Percentiles rank a stretch among this genome's conserved stretches.
These are phyloP conservation scores for Sesamia inferens DNA, from an alignment of 2,888 invertebrate species.

Conservation along the genomic window DNA sequence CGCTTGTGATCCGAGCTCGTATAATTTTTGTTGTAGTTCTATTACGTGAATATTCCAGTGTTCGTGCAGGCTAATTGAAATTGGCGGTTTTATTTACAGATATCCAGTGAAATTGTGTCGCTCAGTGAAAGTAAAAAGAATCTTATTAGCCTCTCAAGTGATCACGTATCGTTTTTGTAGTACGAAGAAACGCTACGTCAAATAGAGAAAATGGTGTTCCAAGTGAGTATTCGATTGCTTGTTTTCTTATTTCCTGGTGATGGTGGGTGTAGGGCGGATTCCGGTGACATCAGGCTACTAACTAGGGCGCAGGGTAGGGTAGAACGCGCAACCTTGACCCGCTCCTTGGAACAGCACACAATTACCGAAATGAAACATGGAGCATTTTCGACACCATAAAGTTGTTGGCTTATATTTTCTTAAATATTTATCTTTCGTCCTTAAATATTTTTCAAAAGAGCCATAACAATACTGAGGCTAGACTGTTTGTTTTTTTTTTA, in stretches of 20 bases:
- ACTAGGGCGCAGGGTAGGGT: slow-evolving; percentile 58
- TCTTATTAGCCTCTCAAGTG: slow-evolving; percentile 20
- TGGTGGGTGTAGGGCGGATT: slow-evolving; percentile 62
- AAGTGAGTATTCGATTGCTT: slow-evolving; percentile 67
- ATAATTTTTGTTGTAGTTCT: slow-evolving; percentile 9
- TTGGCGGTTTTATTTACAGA: slow-evolving; percentile 41
- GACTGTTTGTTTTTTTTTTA: background rate
- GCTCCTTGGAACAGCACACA: slow-evolving; percentile 22
- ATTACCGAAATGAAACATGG: slow-evolving; percentile 3
- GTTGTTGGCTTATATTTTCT: background rate
- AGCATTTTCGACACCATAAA: background rate
- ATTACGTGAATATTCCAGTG: slow-evolving; percentile 25
- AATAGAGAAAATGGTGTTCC: slow-evolving; percentile 66
- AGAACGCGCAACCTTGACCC: slow-evolving; percentile 46
- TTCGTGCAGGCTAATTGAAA: slow-evolving; percentile 10
- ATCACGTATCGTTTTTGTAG: slow-evolving; percentile 30
- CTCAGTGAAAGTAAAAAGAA: slow-evolving; percentile 22
- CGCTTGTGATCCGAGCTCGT: background rate
- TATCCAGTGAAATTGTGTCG: slow-evolving; percentile 33
- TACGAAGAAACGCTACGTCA: slow-evolving; percentile 50
- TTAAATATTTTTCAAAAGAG: background rate
- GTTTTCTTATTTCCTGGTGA: slow-evolving; percentile 20
- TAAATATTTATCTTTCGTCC: background rate
- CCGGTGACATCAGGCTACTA: slow-evolving; percentile 67
- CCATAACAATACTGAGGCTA: background rate